Percentiles rank a stretch among this genome's conserved stretches.
These are phyloP conservation scores for Euura saliciscinereae DNA, from an alignment of 1,140 invertebrate genomes.

Conservation along the genomic window DNA sequence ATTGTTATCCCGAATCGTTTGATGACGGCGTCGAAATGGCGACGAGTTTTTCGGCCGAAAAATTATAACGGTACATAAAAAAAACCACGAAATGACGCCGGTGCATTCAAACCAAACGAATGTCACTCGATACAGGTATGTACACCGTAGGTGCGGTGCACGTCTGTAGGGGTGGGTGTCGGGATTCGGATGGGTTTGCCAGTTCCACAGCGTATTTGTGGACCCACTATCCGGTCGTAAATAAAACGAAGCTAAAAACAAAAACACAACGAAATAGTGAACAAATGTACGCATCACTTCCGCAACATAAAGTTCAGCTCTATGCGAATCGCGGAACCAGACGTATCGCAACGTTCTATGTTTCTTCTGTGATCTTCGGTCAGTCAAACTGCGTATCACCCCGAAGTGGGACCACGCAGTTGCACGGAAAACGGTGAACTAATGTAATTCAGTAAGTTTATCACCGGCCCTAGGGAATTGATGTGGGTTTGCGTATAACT, in stretches of 20 bases:
- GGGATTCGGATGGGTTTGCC: background rate
- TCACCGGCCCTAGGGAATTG: constrained; percentile 54
- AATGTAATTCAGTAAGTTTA: constrained; percentile 63
- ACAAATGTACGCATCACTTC: constrained; percentile 57
- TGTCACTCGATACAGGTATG: background rate
- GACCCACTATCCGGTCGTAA: constrained; percentile 55
- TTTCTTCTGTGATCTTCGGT: no score
- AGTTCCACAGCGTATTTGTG: constrained; percentile 48
- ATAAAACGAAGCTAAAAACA: constrained; percentile 55
- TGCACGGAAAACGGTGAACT: constrained; percentile 40
- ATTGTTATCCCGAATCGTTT: background rate
- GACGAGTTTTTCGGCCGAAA: constrained; percentile 13
- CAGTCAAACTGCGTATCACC: background rate
- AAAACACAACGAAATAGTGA: constrained; percentile 56
- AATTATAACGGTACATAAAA: constrained; percentile 46
- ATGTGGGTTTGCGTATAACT: constrained; percentile 60
- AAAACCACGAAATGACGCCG: constrained; percentile 35
- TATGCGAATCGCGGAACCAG: constrained; percentile 1
- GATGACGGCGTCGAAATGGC: constrained; percentile 8
- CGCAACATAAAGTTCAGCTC: constrained; percentile 53
- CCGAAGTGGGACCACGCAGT: no score
- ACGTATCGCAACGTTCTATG: background rate
- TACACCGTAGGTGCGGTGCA: constrained; percentile 13
- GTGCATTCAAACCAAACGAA: constrained; percentile 27
- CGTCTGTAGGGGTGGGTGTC: constrained; percentile 24